These are phyloP conservation scores for Caenorhabditis japonica DNA, from an alignment of 2,888 invertebrate genomes.

Conservation along the genomic window DNA sequence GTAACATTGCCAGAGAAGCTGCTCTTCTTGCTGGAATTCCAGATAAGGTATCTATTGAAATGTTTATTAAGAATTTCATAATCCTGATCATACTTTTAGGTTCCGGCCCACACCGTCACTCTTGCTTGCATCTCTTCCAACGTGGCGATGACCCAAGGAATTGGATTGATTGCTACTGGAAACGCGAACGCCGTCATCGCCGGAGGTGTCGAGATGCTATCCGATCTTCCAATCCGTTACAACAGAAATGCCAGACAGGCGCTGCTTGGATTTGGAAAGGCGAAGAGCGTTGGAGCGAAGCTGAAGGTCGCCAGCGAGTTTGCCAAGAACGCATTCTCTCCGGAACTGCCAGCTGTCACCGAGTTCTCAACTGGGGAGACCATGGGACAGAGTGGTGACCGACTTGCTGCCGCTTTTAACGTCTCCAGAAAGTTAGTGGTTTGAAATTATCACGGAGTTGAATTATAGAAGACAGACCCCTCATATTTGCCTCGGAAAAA, in stretches of 20 bases:
- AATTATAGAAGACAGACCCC: no score
- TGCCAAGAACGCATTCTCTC: constrained; percentile 67
- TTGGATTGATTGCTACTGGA: constrained; percentile 66
- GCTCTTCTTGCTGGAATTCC: constrained; percentile 75
- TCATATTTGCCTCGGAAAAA: no score
- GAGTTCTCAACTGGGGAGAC: constrained; percentile 98
- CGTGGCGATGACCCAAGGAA: constrained; percentile 78
- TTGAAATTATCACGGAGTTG: no score
- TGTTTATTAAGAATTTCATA: neutral
- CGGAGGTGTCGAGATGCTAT: constrained; percentile 98
- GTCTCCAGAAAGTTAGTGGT: constrained; percentile 80
- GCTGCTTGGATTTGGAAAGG: constrained; percentile 86
- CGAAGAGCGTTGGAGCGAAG: constrained; percentile 46
- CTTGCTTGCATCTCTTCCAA: no score
- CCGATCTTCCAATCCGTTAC: constrained; percentile 96
- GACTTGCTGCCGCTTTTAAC: constrained; percentile 93
- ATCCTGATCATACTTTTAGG: constrained; percentile 80
- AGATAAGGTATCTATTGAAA: constrained; percentile 67
- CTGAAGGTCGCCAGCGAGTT: constrained; percentile 65
- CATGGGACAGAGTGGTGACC: constrained; percentile 98
- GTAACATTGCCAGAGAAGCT: no score
- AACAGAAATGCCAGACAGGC: constrained; percentile 81
- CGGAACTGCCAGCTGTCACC: constrained; percentile 91
- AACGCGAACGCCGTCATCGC: constrained; percentile 90
- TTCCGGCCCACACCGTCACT: no score